A percentile compares a stretch with the other conserved stretches of the same genome.
phyloP scores from a whole-genome alignment of 2,113 vertebrate species.

The Xenus cinereus region DNA sequence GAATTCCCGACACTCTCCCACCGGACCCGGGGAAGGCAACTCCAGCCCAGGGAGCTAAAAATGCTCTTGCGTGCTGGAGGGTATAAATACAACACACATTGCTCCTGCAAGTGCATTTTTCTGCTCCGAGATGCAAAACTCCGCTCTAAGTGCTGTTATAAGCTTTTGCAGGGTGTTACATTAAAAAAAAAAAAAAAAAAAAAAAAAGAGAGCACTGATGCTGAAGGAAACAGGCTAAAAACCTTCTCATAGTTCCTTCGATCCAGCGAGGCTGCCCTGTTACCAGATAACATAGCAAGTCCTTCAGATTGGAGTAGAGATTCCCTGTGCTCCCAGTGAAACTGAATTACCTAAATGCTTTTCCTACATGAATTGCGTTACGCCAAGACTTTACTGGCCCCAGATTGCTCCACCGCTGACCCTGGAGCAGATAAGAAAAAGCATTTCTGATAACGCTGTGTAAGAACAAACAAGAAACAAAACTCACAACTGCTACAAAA shows the following conservation, averaged over 20 bases:
- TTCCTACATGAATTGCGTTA: background rate
- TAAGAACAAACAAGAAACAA: background rate
- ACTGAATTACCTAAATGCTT: background rate
- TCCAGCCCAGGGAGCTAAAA: background rate
- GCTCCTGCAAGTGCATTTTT: background rate
- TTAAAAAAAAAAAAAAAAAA: background rate
- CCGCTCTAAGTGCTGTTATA: background rate
- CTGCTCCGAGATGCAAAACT: background rate
- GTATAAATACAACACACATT: background rate
- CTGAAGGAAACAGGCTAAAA: background rate
- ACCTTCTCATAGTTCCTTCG: background rate
- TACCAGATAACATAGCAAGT: background rate
- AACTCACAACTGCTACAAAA: background rate
- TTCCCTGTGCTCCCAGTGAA: background rate
- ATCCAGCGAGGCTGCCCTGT: background rate
- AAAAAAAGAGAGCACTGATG: background rate
- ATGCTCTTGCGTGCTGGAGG: background rate
- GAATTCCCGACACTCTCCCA: background rate
- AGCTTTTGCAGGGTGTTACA: background rate
- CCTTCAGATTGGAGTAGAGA: background rate
- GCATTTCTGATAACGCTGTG: background rate
- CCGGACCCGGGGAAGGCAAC: background rate
- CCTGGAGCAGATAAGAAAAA: background rate
- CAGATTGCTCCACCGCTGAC: background rate
- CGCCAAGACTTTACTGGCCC: background rate